Evolutionary conservation across 1,140 invertebrate genomes (phyloP).

Genomic region (Mycetomoellerius zeteki): DNA sequence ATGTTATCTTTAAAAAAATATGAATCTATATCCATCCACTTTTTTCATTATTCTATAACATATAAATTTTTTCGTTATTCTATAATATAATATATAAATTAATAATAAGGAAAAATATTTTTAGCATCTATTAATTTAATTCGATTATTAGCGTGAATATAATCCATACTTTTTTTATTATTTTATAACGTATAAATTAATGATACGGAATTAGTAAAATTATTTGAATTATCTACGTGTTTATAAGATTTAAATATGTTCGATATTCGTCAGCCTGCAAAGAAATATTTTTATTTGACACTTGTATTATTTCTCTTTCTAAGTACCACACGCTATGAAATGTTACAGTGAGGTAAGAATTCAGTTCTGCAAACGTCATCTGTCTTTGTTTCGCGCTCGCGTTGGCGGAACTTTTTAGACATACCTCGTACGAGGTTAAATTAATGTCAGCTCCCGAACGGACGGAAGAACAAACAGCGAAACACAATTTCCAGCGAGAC

Average conservation of each 20-base stretch:
- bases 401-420: conserved; percentile 62
- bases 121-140: too few species aligned
- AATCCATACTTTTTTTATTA: neutral
- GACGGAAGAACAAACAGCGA: conserved; percentile 62
- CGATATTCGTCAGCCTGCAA: conserved; percentile 1
- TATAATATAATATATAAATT: too few species aligned
- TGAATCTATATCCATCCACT: too few species aligned
- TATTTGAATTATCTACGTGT: neutral
- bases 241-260: neutral
- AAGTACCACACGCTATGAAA: conserved; percentile 23
- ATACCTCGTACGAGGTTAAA: conserved; percentile 63
- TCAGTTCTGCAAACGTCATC: conserved; percentile 62
- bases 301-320: conserved; percentile 29
- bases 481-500: conserved; percentile 64
- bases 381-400: conserved; percentile 60
- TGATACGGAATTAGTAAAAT: neutral
- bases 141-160: neutral
- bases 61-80: too few species aligned
- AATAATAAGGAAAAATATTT: too few species aligned
- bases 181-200: neutral
- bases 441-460: conserved; percentile 63
- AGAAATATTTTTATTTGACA: conserved; percentile 39
- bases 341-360: conserved; percentile 57
- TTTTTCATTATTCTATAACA: too few species aligned
- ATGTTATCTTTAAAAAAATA: neutral